Evolutionary conservation across 2,888 invertebrate species (phyloP).

Genomic region (Saturnia pavonia): DNA sequence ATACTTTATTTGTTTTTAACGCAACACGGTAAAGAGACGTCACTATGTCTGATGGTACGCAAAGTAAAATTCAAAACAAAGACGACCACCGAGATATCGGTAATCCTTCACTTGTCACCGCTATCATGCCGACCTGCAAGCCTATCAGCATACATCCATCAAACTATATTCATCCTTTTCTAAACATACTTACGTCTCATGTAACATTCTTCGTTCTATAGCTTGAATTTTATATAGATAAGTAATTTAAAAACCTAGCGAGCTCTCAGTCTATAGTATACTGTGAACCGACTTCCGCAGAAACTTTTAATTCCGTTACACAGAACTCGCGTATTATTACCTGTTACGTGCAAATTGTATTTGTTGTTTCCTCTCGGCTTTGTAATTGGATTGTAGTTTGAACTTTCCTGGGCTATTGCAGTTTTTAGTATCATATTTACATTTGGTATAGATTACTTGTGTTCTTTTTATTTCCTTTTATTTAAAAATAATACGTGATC

Average conservation of each 20-base stretch:
- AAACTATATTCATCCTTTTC: too few relatives aligned
- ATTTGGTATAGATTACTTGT: background rate
- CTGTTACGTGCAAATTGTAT: slow-evolving; percentile 37
- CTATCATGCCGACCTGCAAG: too few relatives aligned
- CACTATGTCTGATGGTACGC: too few relatives aligned
- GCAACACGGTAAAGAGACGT: too few relatives aligned
- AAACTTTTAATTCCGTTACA: slow-evolving; percentile 50
- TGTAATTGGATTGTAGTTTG: slow-evolving; percentile 20
- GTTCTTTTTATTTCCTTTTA: background rate
- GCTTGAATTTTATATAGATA: background rate
- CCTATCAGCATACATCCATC: too few relatives aligned
- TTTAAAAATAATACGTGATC: background rate
- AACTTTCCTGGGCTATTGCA: slow-evolving; percentile 2
- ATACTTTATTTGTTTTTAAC: too few relatives aligned
- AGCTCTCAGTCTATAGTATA: background rate
- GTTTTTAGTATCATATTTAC: background rate
- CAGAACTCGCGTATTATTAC: slow-evolving; percentile 31
- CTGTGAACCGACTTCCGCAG: slow-evolving; percentile 27
- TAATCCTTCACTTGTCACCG: too few relatives aligned
- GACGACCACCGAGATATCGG: too few relatives aligned
- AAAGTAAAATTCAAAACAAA: too few relatives aligned
- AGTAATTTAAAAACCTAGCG: background rate
- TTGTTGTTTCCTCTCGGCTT: slow-evolving; percentile 21
- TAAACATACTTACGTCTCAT: too few relatives aligned
- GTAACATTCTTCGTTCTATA: background rate